A percentile compares a stretch with the other conserved stretches of the same genome.
Conservation (phyloP, 2,797 vertebrate genomes). For the Hybognathus amarus region DNA sequence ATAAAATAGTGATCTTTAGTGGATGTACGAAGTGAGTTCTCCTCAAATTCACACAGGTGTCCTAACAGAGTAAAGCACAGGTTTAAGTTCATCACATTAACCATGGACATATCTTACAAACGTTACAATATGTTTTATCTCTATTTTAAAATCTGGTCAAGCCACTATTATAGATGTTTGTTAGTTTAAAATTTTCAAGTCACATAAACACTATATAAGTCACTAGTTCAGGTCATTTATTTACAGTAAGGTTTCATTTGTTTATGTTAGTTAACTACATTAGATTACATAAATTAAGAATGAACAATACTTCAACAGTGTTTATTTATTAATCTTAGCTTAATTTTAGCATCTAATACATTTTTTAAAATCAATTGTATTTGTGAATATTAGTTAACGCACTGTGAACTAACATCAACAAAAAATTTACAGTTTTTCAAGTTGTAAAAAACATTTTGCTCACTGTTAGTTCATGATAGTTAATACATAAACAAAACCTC, state of each 20-base stretch:
- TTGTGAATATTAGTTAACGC: not conserved
- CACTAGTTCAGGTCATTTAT: not conserved
- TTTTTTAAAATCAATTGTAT: not conserved
- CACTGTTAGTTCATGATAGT: not conserved
- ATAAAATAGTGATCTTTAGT: not conserved
- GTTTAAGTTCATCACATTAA: not conserved
- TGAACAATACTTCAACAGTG: not conserved
- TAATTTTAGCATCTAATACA: not conserved
- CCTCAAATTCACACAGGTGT: not conserved
- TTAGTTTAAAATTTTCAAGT: too few relatives aligned
- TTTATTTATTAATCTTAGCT: not conserved
- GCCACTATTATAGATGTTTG: not conserved
- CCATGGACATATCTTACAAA: not conserved
- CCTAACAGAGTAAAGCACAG: not conserved
- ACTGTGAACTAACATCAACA: not conserved
- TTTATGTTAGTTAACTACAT: not conserved
- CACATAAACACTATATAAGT: not conserved
- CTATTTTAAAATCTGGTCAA: not conserved
- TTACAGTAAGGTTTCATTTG: not conserved
- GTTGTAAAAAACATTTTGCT: too few relatives aligned
- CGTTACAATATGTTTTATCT: not conserved
- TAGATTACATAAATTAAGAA: not conserved
- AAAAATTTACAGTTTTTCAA: too few relatives aligned
- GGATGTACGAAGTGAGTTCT: not conserved
- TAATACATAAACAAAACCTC: not conserved